phyloP scores from a whole-genome alignment of 2,797 vertebrate species.

The Coilia nasus region DNA sequence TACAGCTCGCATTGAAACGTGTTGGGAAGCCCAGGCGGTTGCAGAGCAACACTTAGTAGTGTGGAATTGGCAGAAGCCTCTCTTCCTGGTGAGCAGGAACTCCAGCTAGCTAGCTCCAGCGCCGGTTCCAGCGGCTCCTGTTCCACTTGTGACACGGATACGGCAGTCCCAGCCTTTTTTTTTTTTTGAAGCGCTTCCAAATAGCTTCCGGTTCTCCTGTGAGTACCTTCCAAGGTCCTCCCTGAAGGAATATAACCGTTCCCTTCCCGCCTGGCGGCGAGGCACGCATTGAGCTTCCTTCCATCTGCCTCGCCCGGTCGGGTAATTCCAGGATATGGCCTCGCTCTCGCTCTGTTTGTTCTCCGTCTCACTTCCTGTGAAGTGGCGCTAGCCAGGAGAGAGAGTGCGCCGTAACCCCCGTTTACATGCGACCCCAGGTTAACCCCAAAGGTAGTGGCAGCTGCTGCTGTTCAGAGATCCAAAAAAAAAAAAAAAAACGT shows the following conservation, averaged over 20 bases:
- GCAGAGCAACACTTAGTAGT: neutral
- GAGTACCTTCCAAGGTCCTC: conserved; percentile 56
- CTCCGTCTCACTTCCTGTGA: conserved; percentile 65
- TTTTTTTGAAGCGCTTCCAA: conserved; percentile 66
- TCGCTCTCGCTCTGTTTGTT: conserved; percentile 65
- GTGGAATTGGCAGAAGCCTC: neutral
- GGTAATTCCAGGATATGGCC: conserved; percentile 61
- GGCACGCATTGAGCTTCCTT: conserved; percentile 36
- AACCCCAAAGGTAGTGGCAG: conserved; percentile 61
- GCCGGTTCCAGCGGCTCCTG: conserved; percentile 32
- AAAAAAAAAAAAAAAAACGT: conserved; percentile 27
- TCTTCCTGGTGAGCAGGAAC: neutral
- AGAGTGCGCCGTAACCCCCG: conserved; percentile 50
- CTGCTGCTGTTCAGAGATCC: conserved; percentile 53
- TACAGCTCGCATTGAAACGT: neutral
- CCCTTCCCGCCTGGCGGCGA: conserved; percentile 25
- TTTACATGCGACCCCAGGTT: conserved; percentile 53
- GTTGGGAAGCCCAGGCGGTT: neutral
- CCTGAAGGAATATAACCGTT: conserved; percentile 59
- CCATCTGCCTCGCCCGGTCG: conserved; percentile 47
- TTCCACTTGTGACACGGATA: conserved; percentile 52
- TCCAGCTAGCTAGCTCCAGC: conserved; percentile 11
- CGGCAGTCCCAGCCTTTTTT: conserved; percentile 37
- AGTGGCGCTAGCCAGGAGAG: conserved; percentile 62
- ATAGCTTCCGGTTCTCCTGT: conserved; percentile 64